phyloP scores from a whole-genome alignment of 2,888 invertebrate genomes.

The Habroteleia sp. region DNA sequence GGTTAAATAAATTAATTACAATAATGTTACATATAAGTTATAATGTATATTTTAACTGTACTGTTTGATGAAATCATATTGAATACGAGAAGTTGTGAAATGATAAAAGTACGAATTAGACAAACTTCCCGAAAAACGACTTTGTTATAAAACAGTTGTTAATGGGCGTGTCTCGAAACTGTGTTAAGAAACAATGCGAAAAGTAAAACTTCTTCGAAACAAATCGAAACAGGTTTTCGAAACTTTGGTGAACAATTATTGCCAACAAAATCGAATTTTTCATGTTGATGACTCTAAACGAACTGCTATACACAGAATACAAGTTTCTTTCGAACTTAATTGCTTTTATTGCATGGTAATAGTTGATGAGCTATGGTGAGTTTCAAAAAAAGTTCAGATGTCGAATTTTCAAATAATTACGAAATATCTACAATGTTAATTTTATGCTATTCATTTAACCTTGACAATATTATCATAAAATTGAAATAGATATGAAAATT shows the following conservation, averaged over 20 bases:
- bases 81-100: conserved; percentile 5
- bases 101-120: conserved; percentile 20
- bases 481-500: too few species aligned
- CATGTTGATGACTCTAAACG: conserved; percentile 24
- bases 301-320: conserved; percentile 1
- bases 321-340: conserved; percentile 15
- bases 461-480: too few species aligned
- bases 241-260: conserved; percentile 41
- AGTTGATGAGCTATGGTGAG: too few species aligned
- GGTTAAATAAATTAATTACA: too few species aligned
- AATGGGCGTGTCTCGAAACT: conserved; percentile 6
- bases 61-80: background rate
- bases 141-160: conserved; percentile 26
- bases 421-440: too few species aligned
- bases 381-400: too few species aligned
- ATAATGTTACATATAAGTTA: too few species aligned
- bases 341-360: conserved; percentile 16
- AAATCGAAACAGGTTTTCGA: conserved; percentile 37
- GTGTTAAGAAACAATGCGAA: conserved; percentile 36
- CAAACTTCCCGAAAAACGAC: conserved; percentile 8
- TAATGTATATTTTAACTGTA: too few species aligned
- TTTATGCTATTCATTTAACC: too few species aligned
- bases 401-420: too few species aligned
- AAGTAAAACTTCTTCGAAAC: conserved; percentile 14
- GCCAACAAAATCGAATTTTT: conserved; percentile 38